Evolutionary conservation across 2,888 invertebrate genomes (phyloP).

Genomic region (Tetragnatha montana): DNA sequence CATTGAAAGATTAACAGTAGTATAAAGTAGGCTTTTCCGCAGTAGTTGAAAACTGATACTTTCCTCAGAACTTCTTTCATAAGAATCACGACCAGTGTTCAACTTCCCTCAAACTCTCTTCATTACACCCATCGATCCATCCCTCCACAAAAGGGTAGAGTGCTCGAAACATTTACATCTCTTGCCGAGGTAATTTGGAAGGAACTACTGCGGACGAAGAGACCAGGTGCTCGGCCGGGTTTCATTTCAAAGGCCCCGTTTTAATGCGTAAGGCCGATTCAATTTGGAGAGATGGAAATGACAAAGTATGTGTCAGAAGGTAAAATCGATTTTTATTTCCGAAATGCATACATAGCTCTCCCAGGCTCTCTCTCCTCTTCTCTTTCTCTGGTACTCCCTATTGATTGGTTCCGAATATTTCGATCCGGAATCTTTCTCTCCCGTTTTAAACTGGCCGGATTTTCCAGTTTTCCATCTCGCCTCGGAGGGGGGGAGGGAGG

Average conservation of each 20-base stretch:
- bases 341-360: conserved; percentile 51
- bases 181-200: background rate
- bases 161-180: background rate
- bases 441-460: background rate
- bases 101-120: conserved; percentile 2
- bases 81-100: background rate
- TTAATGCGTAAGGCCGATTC: conserved; percentile 36
- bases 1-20: too few species aligned
- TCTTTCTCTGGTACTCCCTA: conserved; percentile 34
- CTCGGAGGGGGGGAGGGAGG: background rate
- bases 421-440: conserved; percentile 25
- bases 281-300: conserved; percentile 62
- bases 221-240: background rate
- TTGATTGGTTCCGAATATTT: conserved; percentile 61
- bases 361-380: background rate
- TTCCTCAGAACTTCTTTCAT: background rate
- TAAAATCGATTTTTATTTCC: conserved; percentile 67
- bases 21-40: too few species aligned
- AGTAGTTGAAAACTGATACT: too few species aligned
- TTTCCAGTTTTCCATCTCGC: background rate
- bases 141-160: background rate
- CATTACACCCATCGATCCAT: conserved; percentile 3
- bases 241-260: background rate
- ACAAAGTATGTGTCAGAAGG: conserved; percentile 58
- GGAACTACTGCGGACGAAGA: background rate